Conservation (phyloP, 2,797 vertebrate genomes). For the Hybognathus amarus region DNA sequence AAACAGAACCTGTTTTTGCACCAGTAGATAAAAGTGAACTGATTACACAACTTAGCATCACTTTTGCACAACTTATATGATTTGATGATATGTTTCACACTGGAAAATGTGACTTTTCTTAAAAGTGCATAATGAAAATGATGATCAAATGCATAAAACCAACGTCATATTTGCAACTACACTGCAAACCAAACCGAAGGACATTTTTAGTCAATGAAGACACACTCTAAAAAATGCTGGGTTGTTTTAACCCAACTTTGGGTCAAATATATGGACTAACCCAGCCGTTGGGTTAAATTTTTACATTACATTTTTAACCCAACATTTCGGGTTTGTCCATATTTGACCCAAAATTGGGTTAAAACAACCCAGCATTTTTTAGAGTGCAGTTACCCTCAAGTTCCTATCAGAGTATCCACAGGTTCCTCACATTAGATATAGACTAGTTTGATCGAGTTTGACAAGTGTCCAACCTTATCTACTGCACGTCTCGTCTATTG, state of each 20-base stretch:
- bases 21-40: neutral
- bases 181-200: neutral
- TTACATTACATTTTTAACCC: no score
- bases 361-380: no score
- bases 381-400: neutral
- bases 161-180: neutral
- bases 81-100: neutral
- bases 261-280: no score
- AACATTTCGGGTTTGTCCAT: no score
- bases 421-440: neutral
- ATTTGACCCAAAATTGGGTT: no score
- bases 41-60: neutral
- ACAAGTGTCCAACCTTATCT: neutral
- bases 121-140: no score
- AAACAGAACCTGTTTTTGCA: neutral
- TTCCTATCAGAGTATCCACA: neutral
- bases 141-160: neutral
- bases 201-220: neutral
- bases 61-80: neutral
- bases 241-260: no score
- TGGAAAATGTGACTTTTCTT: no score
- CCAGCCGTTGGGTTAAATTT: no score
- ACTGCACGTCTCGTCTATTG: neutral
- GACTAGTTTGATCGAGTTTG: slow-evolving; percentile 9
- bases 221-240: no score